Percentiles rank a stretch among this genome's conserved stretches.
phyloP scores from a whole-genome alignment of 2,113 vertebrate genomes.

The Murina feae region DNA sequence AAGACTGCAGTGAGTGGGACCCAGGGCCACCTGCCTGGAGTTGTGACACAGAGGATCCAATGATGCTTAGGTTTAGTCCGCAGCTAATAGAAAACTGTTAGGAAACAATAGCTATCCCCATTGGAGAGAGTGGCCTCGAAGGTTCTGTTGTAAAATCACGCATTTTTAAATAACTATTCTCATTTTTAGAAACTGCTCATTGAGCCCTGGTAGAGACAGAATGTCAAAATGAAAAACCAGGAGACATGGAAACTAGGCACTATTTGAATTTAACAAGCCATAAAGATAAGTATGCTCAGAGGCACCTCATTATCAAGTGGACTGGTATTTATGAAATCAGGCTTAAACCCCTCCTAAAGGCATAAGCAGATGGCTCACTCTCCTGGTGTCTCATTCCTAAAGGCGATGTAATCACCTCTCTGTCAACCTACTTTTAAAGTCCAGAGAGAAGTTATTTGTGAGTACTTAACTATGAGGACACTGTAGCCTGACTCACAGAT shows the following conservation, averaged over 20 bases:
- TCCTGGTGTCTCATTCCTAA: not conserved
- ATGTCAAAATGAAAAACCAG: not conserved
- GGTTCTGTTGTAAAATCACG: not conserved
- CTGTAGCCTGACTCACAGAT: not conserved
- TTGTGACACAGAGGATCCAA: not conserved
- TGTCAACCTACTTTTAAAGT: not conserved
- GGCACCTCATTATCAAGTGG: not conserved
- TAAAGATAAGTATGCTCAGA: not conserved
- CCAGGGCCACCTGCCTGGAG: not conserved
- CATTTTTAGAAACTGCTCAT: not conserved
- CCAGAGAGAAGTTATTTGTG: not conserved
- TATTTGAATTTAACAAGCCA: not conserved
- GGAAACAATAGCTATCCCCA: not conserved
- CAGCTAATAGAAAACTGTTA: not conserved
- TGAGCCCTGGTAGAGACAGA: not conserved
- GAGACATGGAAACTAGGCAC: not conserved
- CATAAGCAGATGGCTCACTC: not conserved
- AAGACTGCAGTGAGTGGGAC: not conserved
- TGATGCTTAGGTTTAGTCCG: not conserved
- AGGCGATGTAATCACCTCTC: not conserved
- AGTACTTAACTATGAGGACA: not conserved
- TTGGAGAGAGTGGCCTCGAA: not conserved
- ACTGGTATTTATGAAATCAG: not conserved
- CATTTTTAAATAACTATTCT: not conserved
- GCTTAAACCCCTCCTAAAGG: not conserved